Percentiles rank a stretch among this genome's conserved stretches.
Evolutionary conservation across 2,797 vertebrate genomes (phyloP).

Genomic region (Rhinophrynus dorsalis): DNA sequence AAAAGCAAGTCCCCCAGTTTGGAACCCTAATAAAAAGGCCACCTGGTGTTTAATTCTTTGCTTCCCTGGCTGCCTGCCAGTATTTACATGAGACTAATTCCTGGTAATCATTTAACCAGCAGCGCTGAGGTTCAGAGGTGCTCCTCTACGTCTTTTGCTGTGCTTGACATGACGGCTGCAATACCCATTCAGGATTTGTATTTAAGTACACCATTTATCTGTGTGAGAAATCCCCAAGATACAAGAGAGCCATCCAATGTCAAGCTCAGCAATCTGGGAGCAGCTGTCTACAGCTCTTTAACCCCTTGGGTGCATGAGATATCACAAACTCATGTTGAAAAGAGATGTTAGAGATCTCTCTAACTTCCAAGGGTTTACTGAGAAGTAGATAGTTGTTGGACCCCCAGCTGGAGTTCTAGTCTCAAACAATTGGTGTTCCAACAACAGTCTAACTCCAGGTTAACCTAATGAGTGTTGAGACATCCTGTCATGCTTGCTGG

Average conservation of each 20-base stretch:
- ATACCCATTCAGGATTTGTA: slow-evolving; percentile 29
- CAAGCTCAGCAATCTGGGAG: too few species aligned
- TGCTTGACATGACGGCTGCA: slow-evolving; percentile 31
- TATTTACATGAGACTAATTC: slow-evolving; percentile 38
- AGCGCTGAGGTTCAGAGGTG: slow-evolving; percentile 27
- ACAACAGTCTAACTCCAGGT: too few species aligned
- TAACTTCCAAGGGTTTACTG: too few species aligned
- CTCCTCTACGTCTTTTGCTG: slow-evolving; percentile 11
- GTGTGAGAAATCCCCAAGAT: slow-evolving; percentile 34
- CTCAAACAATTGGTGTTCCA: too few species aligned
- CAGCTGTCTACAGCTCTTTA: too few species aligned
- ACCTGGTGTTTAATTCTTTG: slow-evolving; percentile 38
- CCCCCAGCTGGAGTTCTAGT: too few species aligned
- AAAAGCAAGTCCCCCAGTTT: slow-evolving; percentile 25
- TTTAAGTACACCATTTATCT: slow-evolving; percentile 28
- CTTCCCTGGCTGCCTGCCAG: slow-evolving; percentile 27
- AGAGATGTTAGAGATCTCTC: too few species aligned
- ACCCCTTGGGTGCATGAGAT: too few species aligned
- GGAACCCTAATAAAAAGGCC: slow-evolving; percentile 42
- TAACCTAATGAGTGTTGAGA: too few species aligned
- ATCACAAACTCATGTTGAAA: too few species aligned
- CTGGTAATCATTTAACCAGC: slow-evolving; percentile 46
- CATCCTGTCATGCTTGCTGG: too few species aligned
- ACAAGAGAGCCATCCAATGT: slow-evolving; percentile 22
- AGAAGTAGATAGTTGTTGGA: too few species aligned